Conservation (phyloP, 1,140 invertebrate species). For the Drosophila nikananu region DNA sequence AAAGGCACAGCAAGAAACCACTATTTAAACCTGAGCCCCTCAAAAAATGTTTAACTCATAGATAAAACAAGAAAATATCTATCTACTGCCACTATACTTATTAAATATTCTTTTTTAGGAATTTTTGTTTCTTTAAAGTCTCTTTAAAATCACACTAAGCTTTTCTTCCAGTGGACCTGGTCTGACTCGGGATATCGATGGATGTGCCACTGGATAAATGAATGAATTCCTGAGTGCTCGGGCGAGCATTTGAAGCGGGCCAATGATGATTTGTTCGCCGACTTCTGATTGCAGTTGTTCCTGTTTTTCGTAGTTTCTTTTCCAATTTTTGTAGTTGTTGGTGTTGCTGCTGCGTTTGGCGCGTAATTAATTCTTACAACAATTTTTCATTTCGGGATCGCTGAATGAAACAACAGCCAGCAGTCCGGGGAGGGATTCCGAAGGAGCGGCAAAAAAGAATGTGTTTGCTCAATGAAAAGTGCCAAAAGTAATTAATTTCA, state of each 20-base stretch:
- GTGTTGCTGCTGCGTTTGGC: conserved; percentile 67
- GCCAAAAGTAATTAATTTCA: conserved; percentile 84
- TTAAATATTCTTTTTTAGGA: fast-evolving
- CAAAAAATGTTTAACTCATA: neutral
- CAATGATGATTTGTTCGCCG: conserved; percentile 62
- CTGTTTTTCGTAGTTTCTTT: conserved; percentile 11
- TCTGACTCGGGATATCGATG: conserved; percentile 46
- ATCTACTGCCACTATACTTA: neutral
- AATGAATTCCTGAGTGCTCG: conserved; percentile 59
- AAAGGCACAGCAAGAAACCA: conserved; percentile 7
- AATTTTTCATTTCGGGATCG: conserved; percentile 72
- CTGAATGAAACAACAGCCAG: conserved; percentile 68
- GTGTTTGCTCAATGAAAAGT: conserved; percentile 84
- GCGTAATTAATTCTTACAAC: conserved; percentile 82
- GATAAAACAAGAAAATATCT: neutral
- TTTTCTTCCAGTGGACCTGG: conserved; percentile 5
- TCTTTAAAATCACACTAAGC: fast-evolving
- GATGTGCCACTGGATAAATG: conserved; percentile 57
- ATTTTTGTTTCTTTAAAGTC: too few relatives aligned
- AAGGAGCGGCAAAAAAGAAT: conserved; percentile 51
- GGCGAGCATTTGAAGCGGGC: conserved; percentile 67
- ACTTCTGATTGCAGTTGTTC: conserved; percentile 49
- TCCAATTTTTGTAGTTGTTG: neutral
- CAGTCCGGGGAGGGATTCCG: neutral
- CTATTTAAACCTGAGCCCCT: too few relatives aligned